Base-by-base conservation (phyloP, 2,797 vertebrate genomes). In the Eulemur mongoz region DNA sequence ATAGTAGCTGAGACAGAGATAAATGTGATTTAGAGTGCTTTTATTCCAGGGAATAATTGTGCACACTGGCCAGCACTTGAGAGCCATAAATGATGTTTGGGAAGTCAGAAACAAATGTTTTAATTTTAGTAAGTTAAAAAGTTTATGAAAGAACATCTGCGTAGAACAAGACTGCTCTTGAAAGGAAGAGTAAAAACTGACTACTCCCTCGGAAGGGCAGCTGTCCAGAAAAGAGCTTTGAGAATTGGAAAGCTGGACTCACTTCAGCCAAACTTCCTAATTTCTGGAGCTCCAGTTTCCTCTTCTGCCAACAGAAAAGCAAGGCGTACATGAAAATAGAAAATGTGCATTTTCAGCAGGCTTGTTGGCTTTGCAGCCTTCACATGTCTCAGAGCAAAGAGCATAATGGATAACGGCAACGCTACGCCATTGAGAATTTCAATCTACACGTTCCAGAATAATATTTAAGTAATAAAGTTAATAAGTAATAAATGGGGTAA, bases 21-120 rank as follows among this genome's bases (percentile, higher is more conserved):
- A 96, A 97, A 96, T 95, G 91, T 96, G 93, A 97, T 94, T 97
- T 89, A 95, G 88, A n/a, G 88, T 38, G 75, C 81, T 96, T 97
- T 97, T 92, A 96, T 96, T 95, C 92, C 73, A 81, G 57, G n/a
- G 84, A 92, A 91, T 76, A 96, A 93, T 80, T 93, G 95, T 89
- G 6, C 79, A 93, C 75, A 86, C 81, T 93, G 88, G 93, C 93
- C 95, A 95, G 81, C 89, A 94, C 81, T 92, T 52, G 92, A 95
- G 59, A 95, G 94, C 81, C 96, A 91, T 97, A 97, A 97, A 98
- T 85, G 84, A 86, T 91, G 84, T 96, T 91, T 73, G 32, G 88
- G 78, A 98, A 97, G 93, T 93, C 87, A 95, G 93, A 94, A 94
- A 96, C 84, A 92, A 98, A 97, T 94, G 94, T 97, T 97, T 98